A percentile compares a stretch with the other conserved stretches of the same genome.
phyloP scores from a whole-genome alignment of 1,140 invertebrate species.

The Drosophila sechellia region DNA sequence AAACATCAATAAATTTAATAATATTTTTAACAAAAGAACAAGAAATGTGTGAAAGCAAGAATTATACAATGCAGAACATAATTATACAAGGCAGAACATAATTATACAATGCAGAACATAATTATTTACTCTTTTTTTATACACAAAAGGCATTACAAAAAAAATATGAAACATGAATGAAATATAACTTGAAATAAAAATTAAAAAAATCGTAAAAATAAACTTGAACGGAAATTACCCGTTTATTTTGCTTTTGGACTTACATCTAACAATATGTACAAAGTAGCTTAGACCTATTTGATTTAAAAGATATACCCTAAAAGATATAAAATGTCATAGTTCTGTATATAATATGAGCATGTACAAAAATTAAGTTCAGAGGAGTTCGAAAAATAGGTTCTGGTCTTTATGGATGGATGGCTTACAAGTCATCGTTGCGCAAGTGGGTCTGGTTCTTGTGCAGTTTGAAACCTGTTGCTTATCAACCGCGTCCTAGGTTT shows the following conservation, averaged over 20 bases:
- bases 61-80: conserved; percentile 76
- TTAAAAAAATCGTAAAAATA: conserved; percentile 64
- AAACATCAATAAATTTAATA: conserved; percentile 50
- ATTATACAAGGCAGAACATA: conserved; percentile 40
- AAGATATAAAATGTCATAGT: conserved; percentile 51
- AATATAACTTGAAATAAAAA: conserved; percentile 83
- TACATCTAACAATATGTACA: conserved; percentile 68
- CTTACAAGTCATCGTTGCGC: conserved; percentile 14
- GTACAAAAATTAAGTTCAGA: conserved; percentile 50
- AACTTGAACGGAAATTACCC: not conserved
- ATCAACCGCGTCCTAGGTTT: not conserved
- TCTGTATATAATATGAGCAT: conserved; percentile 13
- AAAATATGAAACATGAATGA: conserved; percentile 84
- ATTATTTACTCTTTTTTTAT: conserved; percentile 82
- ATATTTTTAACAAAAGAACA: conserved; percentile 72
- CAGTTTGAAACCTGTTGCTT: conserved; percentile 58
- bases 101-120: conserved; percentile 67
- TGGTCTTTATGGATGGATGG: conserved; percentile 11
- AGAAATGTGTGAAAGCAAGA: conserved; percentile 65
- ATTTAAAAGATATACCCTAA: conserved; percentile 25
- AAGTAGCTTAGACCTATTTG: conserved; percentile 47
- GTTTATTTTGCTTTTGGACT: conserved; percentile 63
- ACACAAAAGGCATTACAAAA: conserved; percentile 74
- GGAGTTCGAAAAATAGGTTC: conserved; percentile 43
- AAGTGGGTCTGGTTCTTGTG: conserved; percentile 12